Evolutionary conservation across 2,797 vertebrate species (phyloP).

Genomic region (Neopelma chrysocephalum): DNA sequence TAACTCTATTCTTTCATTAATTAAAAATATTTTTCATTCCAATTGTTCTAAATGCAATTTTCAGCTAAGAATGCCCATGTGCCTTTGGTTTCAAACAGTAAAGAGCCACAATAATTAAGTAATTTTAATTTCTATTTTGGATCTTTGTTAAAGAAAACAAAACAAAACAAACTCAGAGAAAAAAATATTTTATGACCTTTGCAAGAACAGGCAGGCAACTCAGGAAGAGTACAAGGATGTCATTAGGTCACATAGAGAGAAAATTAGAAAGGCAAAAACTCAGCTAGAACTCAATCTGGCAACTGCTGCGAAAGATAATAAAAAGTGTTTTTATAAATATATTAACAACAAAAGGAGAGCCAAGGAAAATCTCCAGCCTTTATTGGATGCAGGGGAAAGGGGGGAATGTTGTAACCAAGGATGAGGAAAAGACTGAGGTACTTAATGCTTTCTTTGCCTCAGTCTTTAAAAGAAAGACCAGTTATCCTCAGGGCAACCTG

Average conservation of each 20-base stretch:
- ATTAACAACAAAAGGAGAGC: background rate
- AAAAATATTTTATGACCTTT: background rate
- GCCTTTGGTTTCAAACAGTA: background rate
- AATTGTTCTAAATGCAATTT: background rate
- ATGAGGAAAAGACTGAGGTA: background rate
- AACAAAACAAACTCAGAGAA: background rate
- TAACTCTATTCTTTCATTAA: background rate
- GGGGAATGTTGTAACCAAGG: background rate
- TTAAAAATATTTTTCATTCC: slow-evolving; percentile 46
- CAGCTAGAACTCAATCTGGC: background rate
- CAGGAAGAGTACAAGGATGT: background rate
- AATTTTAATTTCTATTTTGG: background rate
- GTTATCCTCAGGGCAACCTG: background rate
- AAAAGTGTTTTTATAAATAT: background rate
- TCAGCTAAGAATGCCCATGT: background rate
- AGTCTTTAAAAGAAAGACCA: background rate
- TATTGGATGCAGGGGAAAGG: background rate
- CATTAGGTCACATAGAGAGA: background rate
- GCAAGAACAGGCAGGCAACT: background rate
- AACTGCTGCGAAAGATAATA: background rate
- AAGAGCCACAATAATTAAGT: background rate
- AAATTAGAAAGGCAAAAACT: background rate
- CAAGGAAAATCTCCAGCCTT: background rate
- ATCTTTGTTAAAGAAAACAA: background rate
- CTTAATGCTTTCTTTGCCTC: background rate